Base-by-base conservation (phyloP, 2,888 invertebrate genomes). In the Dryobotodes eremita region DNA sequence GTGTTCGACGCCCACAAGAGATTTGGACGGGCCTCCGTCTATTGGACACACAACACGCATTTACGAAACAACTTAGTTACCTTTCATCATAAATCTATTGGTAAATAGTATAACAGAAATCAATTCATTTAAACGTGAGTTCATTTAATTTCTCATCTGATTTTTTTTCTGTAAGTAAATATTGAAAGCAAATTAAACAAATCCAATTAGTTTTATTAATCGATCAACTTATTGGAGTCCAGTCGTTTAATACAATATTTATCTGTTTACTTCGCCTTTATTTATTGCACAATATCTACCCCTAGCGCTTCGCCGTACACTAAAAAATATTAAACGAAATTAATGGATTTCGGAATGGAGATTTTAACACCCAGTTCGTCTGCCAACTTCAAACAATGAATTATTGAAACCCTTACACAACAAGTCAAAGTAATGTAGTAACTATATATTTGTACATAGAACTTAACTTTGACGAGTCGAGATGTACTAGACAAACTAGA, bases 1-100 rank as follows among this genome's bases (percentile, higher is more conserved):
- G 90, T 93, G 95, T 94, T 92, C 92, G 90, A 78, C 89, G 80
- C 86, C 93, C 93, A 86, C 93, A 91, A 90, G 92, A 91, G 92
- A 90, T 90, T 88, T 86, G 85, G 64, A 75, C 70, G 77, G 72
- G 80, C 84, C 84, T 81, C 88, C 71, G 86, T 90, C 85, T 88
- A 85, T 89, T 83, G 91, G 91, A 92, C 92, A 90, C 88, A 87
- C 88, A 87, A 91, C 92, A 90, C 88, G 90, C 90, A 92, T 90
- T 90, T 86, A 90, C 90, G 88, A 91, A 91, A 89, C 90, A 91
- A 90, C 82, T 79, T 66, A 80, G 62, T 71, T 72, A 82, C 59
- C 71, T 69, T 66, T 48, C 15, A 57, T 81, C 78, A 85, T 73
- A 78, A 81, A 74, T 80, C 48, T 42, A 64, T 66, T n/a, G 42